Conservation (phyloP, 2,113 vertebrate species). For the Pelvicachromis taeniatus region DNA sequence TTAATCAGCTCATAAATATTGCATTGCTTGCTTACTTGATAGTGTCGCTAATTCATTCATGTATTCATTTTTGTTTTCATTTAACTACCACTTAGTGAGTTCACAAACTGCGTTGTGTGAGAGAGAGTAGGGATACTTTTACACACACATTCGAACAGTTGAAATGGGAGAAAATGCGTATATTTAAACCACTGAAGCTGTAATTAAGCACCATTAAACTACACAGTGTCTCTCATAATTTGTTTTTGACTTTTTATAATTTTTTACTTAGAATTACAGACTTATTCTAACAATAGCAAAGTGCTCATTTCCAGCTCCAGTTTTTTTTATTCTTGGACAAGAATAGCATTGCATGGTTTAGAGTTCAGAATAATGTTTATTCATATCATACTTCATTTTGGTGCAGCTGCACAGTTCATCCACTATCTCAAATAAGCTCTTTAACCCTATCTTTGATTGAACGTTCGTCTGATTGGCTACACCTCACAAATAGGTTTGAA, state of each 20-base stretch:
- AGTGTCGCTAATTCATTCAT: conserved; percentile 48
- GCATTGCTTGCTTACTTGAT: conserved; percentile 51
- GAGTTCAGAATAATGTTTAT: not conserved
- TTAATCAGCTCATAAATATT: conserved; percentile 68
- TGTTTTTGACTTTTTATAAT: not conserved
- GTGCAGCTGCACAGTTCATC: not conserved
- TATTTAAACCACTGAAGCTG: not conserved
- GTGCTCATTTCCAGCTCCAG: not conserved
- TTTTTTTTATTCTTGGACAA: not conserved
- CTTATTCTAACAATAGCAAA: not conserved
- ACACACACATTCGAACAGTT: not conserved
- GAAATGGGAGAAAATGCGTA: not conserved
- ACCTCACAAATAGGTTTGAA: not conserved
- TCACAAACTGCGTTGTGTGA: not conserved
- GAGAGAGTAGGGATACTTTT: not conserved
- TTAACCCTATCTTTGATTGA: not conserved
- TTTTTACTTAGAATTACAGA: not conserved
- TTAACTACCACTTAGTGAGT: conserved; percentile 23
- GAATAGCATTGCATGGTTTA: not conserved
- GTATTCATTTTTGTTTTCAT: conserved; percentile 45
- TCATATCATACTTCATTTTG: not conserved
- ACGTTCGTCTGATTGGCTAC: not conserved
- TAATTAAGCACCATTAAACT: not conserved
- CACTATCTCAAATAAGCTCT: not conserved
- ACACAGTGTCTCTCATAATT: not conserved